phyloP scores from a whole-genome alignment of 1,140 invertebrate species.

The Drosophila pandora region DNA sequence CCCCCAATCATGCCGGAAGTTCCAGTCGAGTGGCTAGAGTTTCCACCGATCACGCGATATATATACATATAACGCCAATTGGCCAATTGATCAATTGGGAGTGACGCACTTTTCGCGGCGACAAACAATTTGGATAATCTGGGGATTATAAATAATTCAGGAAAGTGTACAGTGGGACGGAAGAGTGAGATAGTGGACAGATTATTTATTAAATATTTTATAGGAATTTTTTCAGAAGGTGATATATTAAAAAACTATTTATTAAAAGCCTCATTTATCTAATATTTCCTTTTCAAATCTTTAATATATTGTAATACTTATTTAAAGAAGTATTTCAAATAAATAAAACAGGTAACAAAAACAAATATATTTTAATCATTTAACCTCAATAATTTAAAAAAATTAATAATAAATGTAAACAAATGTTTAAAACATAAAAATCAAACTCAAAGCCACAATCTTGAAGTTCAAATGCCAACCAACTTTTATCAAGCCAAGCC shows the following conservation, averaged over 20 bases:
- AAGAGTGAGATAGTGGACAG: not conserved
- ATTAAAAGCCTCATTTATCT: no score
- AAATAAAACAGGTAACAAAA: no score
- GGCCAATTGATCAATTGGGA: constrained; percentile 36
- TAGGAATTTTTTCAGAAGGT: no score
- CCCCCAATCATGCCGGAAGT: constrained; percentile 21
- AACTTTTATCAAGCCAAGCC: not conserved
- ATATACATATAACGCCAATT: constrained; percentile 4
- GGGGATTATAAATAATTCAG: constrained; percentile 6
- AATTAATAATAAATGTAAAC: not conserved
- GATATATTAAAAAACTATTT: no score
- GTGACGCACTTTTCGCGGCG: constrained; percentile 19
- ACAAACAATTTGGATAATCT: constrained; percentile 30
- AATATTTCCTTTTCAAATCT: no score
- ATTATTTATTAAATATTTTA: no score
- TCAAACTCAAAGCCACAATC: not conserved
- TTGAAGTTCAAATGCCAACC: not conserved
- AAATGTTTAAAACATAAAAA: not conserved
- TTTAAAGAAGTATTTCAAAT: no score
- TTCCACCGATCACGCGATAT: constrained; percentile 35
- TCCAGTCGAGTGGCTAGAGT: not conserved
- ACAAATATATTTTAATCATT: no score
- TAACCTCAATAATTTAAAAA: no score
- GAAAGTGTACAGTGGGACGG: no score
- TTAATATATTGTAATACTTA: no score